Conservation (phyloP, 2,888 invertebrate genomes). For the Tenthredo notha region DNA sequence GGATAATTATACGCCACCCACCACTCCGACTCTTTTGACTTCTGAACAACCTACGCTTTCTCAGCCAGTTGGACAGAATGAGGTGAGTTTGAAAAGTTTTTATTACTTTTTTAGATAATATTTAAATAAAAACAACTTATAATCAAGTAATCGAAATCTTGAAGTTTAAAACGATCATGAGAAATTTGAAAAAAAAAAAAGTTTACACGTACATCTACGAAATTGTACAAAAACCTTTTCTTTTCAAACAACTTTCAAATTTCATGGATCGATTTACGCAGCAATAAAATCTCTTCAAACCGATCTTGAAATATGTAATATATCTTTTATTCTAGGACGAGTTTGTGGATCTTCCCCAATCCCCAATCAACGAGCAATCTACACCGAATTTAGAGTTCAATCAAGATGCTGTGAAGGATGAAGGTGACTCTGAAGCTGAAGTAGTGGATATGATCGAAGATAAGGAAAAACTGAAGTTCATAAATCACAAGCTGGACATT, state of each 20-base stretch:
- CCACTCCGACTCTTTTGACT: constrained; percentile 71
- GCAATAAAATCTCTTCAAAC: no score
- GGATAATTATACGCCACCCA: constrained; percentile 79
- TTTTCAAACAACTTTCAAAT: no score
- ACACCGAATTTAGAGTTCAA: constrained; percentile 64
- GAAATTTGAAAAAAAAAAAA: no score
- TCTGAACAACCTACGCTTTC: constrained; percentile 64
- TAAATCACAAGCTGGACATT: constrained; percentile 18
- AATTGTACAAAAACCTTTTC: no score
- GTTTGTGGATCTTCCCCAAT: constrained; percentile 68
- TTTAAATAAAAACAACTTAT: no score
- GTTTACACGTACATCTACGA: no score
- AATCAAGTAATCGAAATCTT: no score
- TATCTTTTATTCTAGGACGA: constrained; percentile 67
- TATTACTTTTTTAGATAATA: neutral
- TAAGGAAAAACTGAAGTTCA: constrained; percentile 52
- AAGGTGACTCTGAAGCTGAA: constrained; percentile 60
- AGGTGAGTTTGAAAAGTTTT: constrained; percentile 62
- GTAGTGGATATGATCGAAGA: constrained; percentile 55
- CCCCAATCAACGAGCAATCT: constrained; percentile 66
- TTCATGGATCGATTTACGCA: no score
- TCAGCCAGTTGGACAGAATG: constrained; percentile 74
- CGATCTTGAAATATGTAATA: neutral
- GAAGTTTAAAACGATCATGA: no score
- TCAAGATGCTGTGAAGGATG: constrained; percentile 65